phyloP scores from a whole-genome alignment of 1,140 invertebrate species.

The Nasonia vitripennis region DNA sequence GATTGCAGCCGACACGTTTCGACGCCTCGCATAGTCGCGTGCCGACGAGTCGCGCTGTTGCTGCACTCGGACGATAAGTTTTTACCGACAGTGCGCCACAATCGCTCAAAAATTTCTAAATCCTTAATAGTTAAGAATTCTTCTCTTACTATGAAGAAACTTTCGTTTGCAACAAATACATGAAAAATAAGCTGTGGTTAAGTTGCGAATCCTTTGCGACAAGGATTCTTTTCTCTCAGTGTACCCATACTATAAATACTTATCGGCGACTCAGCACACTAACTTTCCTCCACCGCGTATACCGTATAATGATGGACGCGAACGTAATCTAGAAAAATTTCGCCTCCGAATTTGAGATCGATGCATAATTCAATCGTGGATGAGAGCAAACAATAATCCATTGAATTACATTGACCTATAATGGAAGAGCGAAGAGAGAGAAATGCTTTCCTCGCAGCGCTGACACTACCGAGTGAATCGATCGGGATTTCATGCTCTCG shows the following conservation, averaged over 20 bases:
- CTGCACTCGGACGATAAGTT: too few relatives aligned
- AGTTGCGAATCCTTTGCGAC: too few relatives aligned
- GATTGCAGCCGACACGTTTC: too few relatives aligned
- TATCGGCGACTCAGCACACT: neutral
- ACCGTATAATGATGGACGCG: neutral
- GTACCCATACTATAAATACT: neutral
- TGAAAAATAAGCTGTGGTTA: too few relatives aligned
- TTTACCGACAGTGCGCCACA: too few relatives aligned
- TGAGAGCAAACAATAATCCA: conserved; percentile 25
- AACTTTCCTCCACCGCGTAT: neutral
- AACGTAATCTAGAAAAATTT: neutral
- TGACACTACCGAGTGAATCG: neutral
- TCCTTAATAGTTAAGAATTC: too few relatives aligned
- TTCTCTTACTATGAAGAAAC: too few relatives aligned
- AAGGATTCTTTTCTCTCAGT: too few relatives aligned
- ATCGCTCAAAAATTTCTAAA: too few relatives aligned
- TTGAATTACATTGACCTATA: conserved; percentile 7
- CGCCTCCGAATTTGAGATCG: neutral
- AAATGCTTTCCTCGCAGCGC: conserved; percentile 9
- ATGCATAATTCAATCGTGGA: neutral
- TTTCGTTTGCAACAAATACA: too few relatives aligned
- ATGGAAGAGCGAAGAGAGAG: neutral
- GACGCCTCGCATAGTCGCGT: too few relatives aligned
- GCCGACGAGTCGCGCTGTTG: too few relatives aligned
- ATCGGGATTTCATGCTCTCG: conserved; percentile 1